Percentiles rank a stretch among this genome's conserved stretches.
Evolutionary conservation across 1,140 invertebrate genomes (phyloP).

Genomic region (Zaprionus ornatus): DNA sequence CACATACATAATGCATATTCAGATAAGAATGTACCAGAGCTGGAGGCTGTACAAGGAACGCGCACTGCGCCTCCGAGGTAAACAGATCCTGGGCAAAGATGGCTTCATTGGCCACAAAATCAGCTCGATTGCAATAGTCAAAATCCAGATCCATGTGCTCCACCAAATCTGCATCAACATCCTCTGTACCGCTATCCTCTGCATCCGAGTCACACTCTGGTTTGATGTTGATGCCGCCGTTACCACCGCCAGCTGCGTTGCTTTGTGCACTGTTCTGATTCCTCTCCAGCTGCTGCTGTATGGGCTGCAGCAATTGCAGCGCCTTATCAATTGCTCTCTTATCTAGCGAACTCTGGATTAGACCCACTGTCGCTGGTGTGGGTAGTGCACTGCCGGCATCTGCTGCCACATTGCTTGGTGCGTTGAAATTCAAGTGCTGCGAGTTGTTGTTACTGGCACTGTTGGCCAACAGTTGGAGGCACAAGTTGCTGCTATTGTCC

Average conservation of each 20-base stretch:
- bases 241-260: slow-evolving; percentile 1
- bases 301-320: slow-evolving; percentile 89
- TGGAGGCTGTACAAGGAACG: slow-evolving; percentile 93
- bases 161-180: slow-evolving; percentile 57
- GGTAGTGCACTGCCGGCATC: slow-evolving; percentile 45
- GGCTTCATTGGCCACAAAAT: slow-evolving; percentile 73
- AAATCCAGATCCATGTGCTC: slow-evolving; percentile 64
- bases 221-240: slow-evolving; percentile 44
- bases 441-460: slow-evolving; percentile 78
- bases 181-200: slow-evolving; percentile 70
- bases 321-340: slow-evolving; percentile 89
- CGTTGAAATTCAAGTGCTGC: slow-evolving; percentile 75
- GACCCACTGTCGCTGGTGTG: slow-evolving; percentile 67
- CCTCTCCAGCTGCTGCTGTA: slow-evolving; percentile 82
- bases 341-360: slow-evolving; percentile 86
- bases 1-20: slow-evolving; percentile 95
- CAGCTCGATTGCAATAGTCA: slow-evolving; percentile 65
- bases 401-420: slow-evolving; percentile 37
- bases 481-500: slow-evolving; percentile 85
- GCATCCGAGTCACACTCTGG: slow-evolving; percentile 71
- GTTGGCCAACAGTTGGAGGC: slow-evolving; percentile 68
- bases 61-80: slow-evolving; percentile 86
- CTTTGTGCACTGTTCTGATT: slow-evolving; percentile 24
- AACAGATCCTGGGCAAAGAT: slow-evolving; percentile 87
- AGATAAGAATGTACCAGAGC: slow-evolving; percentile 91